These are phyloP conservation scores for Hippoglossus stenolepis DNA, from an alignment of 2,113 vertebrate species.

Conservation along the genomic window DNA sequence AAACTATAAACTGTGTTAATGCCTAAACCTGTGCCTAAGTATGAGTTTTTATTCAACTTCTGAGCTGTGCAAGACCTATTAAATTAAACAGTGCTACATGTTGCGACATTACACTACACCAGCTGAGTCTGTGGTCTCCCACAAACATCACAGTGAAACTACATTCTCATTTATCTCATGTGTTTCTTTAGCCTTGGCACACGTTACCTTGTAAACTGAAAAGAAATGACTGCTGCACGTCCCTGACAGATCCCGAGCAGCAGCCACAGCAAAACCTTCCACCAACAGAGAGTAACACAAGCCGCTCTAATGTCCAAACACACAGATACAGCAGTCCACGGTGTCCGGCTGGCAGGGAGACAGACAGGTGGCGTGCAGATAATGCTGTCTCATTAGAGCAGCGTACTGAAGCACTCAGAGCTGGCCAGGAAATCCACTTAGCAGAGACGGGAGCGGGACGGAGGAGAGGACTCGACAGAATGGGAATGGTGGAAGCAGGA, in stretches of 20 bases:
- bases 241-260: conserved; percentile 15
- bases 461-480: conserved; percentile 13
- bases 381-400: conserved; percentile 68
- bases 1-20: too few species aligned
- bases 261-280: conserved; percentile 3
- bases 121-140: too few species aligned
- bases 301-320: not conserved
- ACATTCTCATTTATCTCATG: too few species aligned
- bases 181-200: not conserved
- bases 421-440: conserved; percentile 76
- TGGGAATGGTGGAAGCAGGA: conserved; percentile 5
- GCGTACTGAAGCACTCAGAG: conserved; percentile 70
- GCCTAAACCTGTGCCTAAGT: too few species aligned
- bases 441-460: conserved; percentile 40
- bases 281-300: not conserved
- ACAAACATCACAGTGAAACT: too few species aligned
- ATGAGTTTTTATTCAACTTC: too few species aligned
- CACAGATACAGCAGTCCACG: not conserved
- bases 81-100: not conserved
- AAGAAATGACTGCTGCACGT: not conserved
- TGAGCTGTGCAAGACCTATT: too few species aligned
- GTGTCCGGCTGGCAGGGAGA: not conserved
- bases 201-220: not conserved
- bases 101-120: not conserved
- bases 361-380: conserved; percentile 64